Evolutionary conservation across 2,888 invertebrate species (phyloP), one percentile per base, ranked within the genome.

Genomic region (Pardosa pseudoannulata): DNA sequence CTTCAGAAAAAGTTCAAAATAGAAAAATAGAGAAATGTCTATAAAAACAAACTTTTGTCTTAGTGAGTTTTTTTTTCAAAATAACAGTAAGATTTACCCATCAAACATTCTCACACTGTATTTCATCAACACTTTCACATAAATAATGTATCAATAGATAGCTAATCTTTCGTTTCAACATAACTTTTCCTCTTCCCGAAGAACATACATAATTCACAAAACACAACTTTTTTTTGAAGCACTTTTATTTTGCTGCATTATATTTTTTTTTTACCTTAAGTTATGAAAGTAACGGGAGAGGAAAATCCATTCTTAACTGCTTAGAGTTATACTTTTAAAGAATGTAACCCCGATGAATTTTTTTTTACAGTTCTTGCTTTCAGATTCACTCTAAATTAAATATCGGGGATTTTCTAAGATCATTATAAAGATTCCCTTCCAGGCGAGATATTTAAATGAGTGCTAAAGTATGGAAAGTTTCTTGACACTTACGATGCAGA

Each of bases 181-280:
- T 46, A 16, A 46, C 46, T 46, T 46, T 46, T 46, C 7, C 16
- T 46, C n/a, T 16, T 6, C n/a, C n/a, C n/a, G n/a, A 46, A 46
- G 46, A 46, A 46, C 7, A 46, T 46, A 16, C 46, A 46, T 46
- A 46, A 46, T 46, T 46, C 46, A 46, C 46, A 46, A 46, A 46
- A 46, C 16, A 46, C 5, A n/a, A n/a, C n/a, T n/a, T 16, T 6
- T 9, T 46, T 2, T 46, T 16, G 2, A 46, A 46, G 16, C 9
- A 46, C 16, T 16, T 46, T 6, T 46, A 46, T 46, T 13, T 16
- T 46, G 5, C 46, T 2, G 2, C 46, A 16, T 16, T 5, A 36
- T 36, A 36, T 36, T 36, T 11, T 11, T 11, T 36, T 36, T 36
- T 5, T 36, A 36, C 36, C 36, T 7, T 5, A 36, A 36, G 36